phyloP scores from a whole-genome alignment of 2,113 vertebrate genomes.

The Piaya cayana region DNA sequence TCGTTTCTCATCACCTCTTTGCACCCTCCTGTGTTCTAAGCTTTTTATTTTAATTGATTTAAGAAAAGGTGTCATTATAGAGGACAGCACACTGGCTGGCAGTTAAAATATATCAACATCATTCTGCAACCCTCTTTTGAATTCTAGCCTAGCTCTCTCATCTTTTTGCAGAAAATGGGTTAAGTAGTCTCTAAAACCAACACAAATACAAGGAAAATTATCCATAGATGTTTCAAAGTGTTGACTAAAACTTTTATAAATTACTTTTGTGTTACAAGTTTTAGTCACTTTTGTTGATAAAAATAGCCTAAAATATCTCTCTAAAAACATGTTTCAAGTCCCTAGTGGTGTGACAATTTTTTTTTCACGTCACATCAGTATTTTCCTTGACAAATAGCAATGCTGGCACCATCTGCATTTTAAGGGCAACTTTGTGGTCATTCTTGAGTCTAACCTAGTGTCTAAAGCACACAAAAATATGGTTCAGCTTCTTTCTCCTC shows the following conservation, averaged over 20 bases:
- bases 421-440: not conserved
- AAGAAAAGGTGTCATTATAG: not conserved
- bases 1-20: not conserved
- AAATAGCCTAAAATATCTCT: not conserved
- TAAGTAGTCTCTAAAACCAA: not conserved
- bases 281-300: not conserved
- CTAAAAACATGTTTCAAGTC: not conserved
- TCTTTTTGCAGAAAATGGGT: not conserved
- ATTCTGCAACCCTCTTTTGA: not conserved
- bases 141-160: not conserved
- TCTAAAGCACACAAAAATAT: not conserved
- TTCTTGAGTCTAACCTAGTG: not conserved
- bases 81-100: not conserved
- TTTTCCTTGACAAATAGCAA: not conserved
- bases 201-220: not conserved
- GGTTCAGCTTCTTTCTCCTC: not conserved
- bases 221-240: not conserved
- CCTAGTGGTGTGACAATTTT: not conserved
- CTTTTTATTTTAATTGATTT: constrained; percentile 34
- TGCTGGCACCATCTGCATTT: not conserved
- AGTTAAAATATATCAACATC: not conserved
- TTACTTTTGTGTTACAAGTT: not conserved
- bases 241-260: not conserved
- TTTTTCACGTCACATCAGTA: not conserved
- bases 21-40: constrained; percentile 17